Evolutionary conservation across 2,113 vertebrate genomes (phyloP).

Genomic region (Solenodon paradoxus): DNA sequence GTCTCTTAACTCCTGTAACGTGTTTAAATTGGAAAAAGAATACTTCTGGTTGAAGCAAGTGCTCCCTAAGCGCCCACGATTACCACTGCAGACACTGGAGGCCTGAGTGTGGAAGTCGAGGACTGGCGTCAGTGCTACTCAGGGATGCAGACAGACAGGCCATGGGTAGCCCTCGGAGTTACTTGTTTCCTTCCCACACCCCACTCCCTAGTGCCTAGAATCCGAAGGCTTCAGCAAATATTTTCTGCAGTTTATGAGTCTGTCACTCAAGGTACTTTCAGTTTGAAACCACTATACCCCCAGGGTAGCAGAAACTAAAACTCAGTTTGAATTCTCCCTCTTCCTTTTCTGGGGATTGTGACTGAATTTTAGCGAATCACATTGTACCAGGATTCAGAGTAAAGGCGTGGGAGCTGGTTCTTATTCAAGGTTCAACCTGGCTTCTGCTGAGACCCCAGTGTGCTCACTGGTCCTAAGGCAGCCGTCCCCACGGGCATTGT

Average conservation of each 20-base stretch:
- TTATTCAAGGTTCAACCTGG: background rate
- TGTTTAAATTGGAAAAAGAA: background rate
- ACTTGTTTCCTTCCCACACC: background rate
- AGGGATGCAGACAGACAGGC: background rate
- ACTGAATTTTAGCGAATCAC: background rate
- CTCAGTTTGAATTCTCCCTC: background rate
- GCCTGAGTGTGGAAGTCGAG: background rate
- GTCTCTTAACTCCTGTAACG: background rate
- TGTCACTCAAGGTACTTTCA: background rate
- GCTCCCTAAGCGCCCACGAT: background rate
- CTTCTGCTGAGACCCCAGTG: background rate
- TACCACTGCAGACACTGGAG: background rate
- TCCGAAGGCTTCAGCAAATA: background rate
- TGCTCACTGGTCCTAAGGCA: background rate
- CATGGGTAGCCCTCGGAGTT: background rate
- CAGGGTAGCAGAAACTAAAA: background rate
- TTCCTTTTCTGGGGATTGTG: background rate
- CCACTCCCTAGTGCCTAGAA: background rate
- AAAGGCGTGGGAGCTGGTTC: background rate
- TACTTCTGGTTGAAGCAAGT: background rate
- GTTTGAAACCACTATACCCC: background rate
- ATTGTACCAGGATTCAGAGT: background rate
- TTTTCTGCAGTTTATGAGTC: background rate
- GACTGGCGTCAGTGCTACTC: background rate
- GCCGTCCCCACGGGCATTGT: background rate